Base-by-base conservation (phyloP, 2,113 vertebrate genomes). In the Sinocyclocheilus anshuiensis region DNA sequence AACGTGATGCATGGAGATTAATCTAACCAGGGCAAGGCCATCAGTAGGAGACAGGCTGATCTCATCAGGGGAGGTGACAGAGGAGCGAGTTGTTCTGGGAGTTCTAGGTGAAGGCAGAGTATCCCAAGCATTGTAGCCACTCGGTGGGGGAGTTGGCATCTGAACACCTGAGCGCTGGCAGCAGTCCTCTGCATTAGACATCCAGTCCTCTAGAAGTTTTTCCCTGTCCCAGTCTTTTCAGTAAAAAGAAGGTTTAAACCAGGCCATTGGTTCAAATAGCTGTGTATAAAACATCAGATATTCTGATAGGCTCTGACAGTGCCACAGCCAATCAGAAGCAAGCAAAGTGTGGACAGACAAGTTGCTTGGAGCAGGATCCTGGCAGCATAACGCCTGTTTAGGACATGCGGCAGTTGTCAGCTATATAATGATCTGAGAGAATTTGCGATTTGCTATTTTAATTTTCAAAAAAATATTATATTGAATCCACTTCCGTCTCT, bases 181-280 rank as follows among this genome's bases (percentile, higher is more conserved):
- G 93, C 97, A 99, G 59, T 95, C 96, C 91, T 97, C 97, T 0
- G 97, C 96, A 87, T 97, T 96, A 74, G 93, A 95, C 98, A 99
- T 99, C 98, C 98, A 99, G 42, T 97, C 98, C 92, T 99, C 97
- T 65, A 99, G 95, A 85, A 99, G 94, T 91, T 98, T 98, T 93
- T 99, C 98, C 89, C 97, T 94, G 94, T 99, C 98, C 98, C 98
- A 99, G 89, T 99, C 98, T 99, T 90, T 72, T 8, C 61, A 18
- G n/a, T 0, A 80, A 71, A 55, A 55, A 67, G 12, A 4, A 24
- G 18, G 29, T 24, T 77, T 18, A 53, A 50, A 26, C 4, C 1
- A 7, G 39, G 39, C 7, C 36, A 42, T 42, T 42, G 7, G 39
- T 42, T 42, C 39, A 42, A 42, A 9, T 42, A 42, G 39, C 39